A percentile compares a stretch with the other conserved stretches of the same genome.
Evolutionary conservation across 2,113 vertebrate genomes (phyloP).

Genomic region (Glaucidium brasilianum): DNA sequence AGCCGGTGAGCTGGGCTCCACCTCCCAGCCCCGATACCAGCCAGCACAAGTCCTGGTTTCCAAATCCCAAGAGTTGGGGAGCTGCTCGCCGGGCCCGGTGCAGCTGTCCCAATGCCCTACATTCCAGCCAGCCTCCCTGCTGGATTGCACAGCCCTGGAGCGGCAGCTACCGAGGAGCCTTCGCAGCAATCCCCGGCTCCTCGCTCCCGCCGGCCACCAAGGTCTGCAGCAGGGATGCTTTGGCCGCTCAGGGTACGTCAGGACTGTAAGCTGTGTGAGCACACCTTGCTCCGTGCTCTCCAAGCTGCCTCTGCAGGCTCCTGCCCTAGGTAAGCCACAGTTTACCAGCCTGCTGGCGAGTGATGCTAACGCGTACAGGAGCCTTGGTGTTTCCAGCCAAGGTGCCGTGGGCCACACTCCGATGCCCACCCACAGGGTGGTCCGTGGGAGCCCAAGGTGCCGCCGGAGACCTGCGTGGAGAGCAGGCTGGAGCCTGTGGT

Average conservation of each 20-base stretch:
- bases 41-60: background rate
- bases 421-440: background rate
- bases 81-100: background rate
- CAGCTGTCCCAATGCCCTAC: conserved; percentile 56
- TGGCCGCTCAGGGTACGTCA: rapidly evolving
- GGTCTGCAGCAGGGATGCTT: rapidly evolving
- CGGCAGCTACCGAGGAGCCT: background rate
- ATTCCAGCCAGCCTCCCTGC: conserved; percentile 19
- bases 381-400: rapidly evolving
- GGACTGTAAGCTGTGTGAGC: rapidly evolving
- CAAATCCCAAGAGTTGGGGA: background rate
- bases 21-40: background rate
- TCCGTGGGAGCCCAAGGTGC: rapidly evolving
- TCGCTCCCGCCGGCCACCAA: background rate
- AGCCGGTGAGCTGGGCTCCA: background rate
- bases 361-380: rapidly evolving
- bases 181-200: background rate
- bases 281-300: rapidly evolving
- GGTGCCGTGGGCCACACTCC: rapidly evolving
- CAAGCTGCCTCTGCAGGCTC: rapidly evolving
- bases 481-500: background rate
- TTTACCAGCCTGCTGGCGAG: rapidly evolving
- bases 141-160: background rate
- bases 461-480: rapidly evolving
- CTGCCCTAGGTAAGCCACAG: rapidly evolving